Evolutionary conservation across 2,113 vertebrate genomes (phyloP).

Genomic region (Thunnus maccoyii): DNA sequence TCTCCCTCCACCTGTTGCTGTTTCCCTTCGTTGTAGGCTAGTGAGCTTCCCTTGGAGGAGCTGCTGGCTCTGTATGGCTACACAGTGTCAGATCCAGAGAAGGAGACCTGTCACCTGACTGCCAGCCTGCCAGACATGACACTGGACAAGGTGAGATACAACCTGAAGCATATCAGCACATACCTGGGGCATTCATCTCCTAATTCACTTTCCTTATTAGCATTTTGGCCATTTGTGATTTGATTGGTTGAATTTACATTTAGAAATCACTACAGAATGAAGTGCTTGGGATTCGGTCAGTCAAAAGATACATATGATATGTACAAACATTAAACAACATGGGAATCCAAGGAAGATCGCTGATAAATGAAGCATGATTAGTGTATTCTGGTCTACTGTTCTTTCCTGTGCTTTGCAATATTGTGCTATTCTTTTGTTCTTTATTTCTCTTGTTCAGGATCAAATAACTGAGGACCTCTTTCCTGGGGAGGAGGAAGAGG

Average conservation of each 20-base stretch:
- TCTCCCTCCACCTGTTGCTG: slow-evolving; percentile 35
- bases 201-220: too few species aligned
- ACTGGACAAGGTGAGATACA: slow-evolving; percentile 89
- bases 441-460: slow-evolving; percentile 78
- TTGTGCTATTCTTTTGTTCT: neutral
- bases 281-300: neutral
- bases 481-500: slow-evolving; percentile 90
- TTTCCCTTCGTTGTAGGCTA: slow-evolving; percentile 80
- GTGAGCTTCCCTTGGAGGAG: slow-evolving; percentile 93
- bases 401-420: neutral
- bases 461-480: slow-evolving; percentile 92
- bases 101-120: slow-evolving; percentile 85
- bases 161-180: neutral
- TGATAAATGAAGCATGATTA: neutral
- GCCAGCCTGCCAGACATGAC: slow-evolving; percentile 90
- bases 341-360: neutral
- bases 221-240: neutral
- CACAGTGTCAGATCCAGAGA: slow-evolving; percentile 89
- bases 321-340: too few species aligned
- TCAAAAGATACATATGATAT: too few species aligned
- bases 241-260: neutral
- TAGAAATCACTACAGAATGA: neutral
- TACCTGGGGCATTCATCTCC: fast-evolving
- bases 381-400: neutral
- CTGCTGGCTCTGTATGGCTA: slow-evolving; percentile 95